phyloP scores from a whole-genome alignment of 2,888 invertebrate genomes.

The Oscheius onirici region DNA sequence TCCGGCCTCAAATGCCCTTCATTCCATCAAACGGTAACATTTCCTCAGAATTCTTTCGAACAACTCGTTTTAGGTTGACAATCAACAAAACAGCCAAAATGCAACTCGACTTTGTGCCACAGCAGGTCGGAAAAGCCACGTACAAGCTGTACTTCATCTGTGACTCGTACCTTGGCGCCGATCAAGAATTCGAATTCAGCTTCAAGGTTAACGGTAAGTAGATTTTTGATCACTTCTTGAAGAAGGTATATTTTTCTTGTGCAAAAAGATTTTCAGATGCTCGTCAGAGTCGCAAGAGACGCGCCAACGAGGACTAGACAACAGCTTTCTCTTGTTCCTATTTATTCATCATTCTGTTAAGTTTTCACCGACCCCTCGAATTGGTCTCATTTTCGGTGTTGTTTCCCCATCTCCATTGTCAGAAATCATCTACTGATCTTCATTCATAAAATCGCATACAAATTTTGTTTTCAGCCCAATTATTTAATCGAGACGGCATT shows the following conservation, averaged over 20 bases:
- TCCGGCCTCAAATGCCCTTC: constrained; percentile 88
- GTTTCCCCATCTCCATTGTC: neutral
- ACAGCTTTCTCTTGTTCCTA: no score
- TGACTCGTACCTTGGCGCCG: constrained; percentile 97
- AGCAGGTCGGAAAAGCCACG: constrained; percentile 79
- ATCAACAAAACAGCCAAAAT: constrained; percentile 87
- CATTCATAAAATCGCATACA: no score
- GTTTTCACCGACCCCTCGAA: no score
- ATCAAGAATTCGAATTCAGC: constrained; percentile 94
- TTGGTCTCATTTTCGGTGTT: no score
- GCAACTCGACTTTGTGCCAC: constrained; percentile 90
- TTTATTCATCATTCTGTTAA: no score
- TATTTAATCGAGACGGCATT: no score
- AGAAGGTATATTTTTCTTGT: no score
- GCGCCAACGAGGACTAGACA: neutral
- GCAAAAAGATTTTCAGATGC: constrained; percentile 13
- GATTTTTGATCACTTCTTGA: no score
- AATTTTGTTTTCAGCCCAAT: no score
- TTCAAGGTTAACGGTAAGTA: constrained; percentile 70
- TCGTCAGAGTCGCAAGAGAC: constrained; percentile 25
- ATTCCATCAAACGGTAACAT: constrained; percentile 88
- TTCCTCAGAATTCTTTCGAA: neutral
- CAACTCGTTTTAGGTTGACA: constrained; percentile 76
- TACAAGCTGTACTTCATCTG: constrained; percentile 99
- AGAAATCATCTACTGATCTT: neutral